Evolutionary conservation across 1,140 invertebrate genomes (phyloP).

Genomic region (Xylocopa sonorina): DNA sequence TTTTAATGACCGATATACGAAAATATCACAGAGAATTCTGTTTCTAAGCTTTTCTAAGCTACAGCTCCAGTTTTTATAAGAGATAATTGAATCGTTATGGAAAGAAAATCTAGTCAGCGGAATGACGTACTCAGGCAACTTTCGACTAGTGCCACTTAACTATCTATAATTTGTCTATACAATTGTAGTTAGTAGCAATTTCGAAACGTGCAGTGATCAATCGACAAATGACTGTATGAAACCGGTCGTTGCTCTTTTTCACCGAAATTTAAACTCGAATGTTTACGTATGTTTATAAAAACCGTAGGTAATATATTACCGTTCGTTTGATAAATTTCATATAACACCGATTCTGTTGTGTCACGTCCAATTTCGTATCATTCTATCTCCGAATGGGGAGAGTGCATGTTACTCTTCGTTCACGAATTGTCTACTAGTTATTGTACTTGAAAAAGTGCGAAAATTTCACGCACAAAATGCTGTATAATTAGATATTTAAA

Average conservation of each 20-base stretch:
- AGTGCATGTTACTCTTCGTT: no score
- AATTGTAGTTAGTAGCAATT: slow-evolving; percentile 22
- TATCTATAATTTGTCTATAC: slow-evolving; percentile 42
- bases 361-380: no score
- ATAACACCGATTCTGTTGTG: no score
- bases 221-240: slow-evolving; percentile 25
- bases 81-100: neutral
- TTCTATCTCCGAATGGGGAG: neutral
- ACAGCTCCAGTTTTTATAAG: slow-evolving; percentile 4
- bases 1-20: neutral
- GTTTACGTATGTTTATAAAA: slow-evolving; percentile 21
- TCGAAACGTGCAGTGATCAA: neutral
- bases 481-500: slow-evolving; percentile 43
- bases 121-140: slow-evolving; percentile 42
- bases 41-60: slow-evolving; percentile 39
- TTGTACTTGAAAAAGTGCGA: neutral
- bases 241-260: slow-evolving; percentile 24
- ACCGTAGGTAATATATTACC: slow-evolving; percentile 1
- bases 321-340: no score
- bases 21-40: slow-evolving; percentile 5
- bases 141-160: slow-evolving; percentile 53
- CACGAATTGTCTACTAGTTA: no score
- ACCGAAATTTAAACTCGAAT: slow-evolving; percentile 12
- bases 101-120: slow-evolving; percentile 48
- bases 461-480: slow-evolving; percentile 63